A percentile compares a stretch with the other conserved stretches of the same genome.
Evolutionary conservation across 2,797 vertebrate species (phyloP).

Genomic region (Parambassis ranga): DNA sequence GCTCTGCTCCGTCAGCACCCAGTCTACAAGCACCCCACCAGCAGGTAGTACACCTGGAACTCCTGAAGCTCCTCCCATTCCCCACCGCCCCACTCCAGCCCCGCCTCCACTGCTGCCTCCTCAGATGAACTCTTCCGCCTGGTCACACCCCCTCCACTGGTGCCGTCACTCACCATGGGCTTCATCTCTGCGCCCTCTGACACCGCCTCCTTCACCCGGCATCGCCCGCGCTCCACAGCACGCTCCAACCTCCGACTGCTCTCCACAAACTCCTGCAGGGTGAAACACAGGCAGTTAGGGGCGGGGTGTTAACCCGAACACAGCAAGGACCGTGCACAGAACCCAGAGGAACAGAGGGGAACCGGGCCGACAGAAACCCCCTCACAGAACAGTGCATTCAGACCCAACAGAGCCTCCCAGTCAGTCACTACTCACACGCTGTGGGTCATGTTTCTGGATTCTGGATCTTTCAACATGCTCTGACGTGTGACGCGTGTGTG

Average conservation of each 20-base stretch:
- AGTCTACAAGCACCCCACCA: slow-evolving; percentile 93
- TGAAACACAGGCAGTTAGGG: neutral
- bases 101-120: slow-evolving; percentile 71
- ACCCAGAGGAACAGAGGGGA: too few relatives aligned
- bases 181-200: slow-evolving; percentile 91
- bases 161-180: slow-evolving; percentile 95
- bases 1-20: slow-evolving; percentile 85
- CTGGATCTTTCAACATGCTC: too few relatives aligned
- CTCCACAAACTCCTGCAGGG: slow-evolving; percentile 94
- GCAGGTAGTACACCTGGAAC: slow-evolving; percentile 94
- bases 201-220: slow-evolving; percentile 82
- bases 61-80: slow-evolving; percentile 89
- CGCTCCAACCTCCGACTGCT: slow-evolving; percentile 91
- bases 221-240: slow-evolving; percentile 87
- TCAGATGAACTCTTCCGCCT: slow-evolving; percentile 17
- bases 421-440: too few relatives aligned
- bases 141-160: slow-evolving; percentile 69
- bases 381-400: too few relatives aligned
- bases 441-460: too few relatives aligned
- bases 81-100: slow-evolving; percentile 80
- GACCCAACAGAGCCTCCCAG: too few relatives aligned
- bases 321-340: too few relatives aligned
- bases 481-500: too few relatives aligned
- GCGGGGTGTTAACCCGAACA: neutral
- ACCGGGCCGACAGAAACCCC: too few relatives aligned